Base-by-base conservation (phyloP, 2,797 vertebrate species). In the Artibeus lituratus region DNA sequence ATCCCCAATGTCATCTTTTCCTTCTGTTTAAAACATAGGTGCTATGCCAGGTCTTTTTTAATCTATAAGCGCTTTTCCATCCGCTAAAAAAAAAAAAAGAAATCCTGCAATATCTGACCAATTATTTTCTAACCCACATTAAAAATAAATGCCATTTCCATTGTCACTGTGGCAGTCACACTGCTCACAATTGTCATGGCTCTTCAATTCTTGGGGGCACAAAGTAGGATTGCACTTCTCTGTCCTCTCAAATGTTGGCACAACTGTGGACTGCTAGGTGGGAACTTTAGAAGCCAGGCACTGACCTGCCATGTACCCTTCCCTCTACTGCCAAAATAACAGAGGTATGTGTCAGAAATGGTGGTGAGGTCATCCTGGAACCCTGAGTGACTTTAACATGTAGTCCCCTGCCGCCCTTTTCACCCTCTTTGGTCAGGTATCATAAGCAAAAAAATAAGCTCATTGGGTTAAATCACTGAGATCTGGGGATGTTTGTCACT, bases 101-200 rank as follows among this genome's bases (percentile, higher is more conserved):
- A 62, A 21, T 0, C 24, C 81, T 90, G 73, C 35, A 2, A 89
- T 93, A 95, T 90, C 91, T 93, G 89, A 97, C 95, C 96, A 97
- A 98, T 96, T 97, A 97, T 97, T 97, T 96, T 95, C 93, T 93
- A 94, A 90, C 92, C 69, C 82, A 55, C 97, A 96, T 97, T 97
- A 97, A 97, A 97, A 96, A 96, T 95, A 95, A 86, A 97, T 96
- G 92, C 44, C 88, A 51, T 84, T n/a, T 86, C 35, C 91, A 94
- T 2, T 49, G 85, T 83, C 87, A 86, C 26, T 3, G 32, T 53
- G 73, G 91, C 70, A 57, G 65, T 44, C 73, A 35, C 57, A 19
- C 82, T 44, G 49, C 69, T 86, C 62, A 19, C 35, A 73, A 14
- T 1, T 44, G 35, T 35, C 69, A 77, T 57, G 42, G 44, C 24